Base-by-base conservation (phyloP, 2,797 vertebrate species). In the Fundulus diaphanus region DNA sequence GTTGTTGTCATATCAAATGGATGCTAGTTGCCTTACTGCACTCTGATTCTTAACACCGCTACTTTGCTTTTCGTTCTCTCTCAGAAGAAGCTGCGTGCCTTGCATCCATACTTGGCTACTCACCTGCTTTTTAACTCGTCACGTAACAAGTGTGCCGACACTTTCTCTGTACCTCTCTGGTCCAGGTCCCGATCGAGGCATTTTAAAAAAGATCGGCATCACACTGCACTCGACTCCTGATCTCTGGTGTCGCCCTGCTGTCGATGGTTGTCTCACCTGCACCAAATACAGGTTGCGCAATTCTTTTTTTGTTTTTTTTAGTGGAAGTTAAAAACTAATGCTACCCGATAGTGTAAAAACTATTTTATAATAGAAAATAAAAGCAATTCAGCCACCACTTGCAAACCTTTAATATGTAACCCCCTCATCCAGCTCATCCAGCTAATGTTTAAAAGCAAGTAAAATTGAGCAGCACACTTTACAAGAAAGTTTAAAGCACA, bases 1-100 rank as follows among this genome's bases (percentile, higher is more conserved):
- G 67, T 78, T 86, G 83, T 85, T 82, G 70, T 89, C 37, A 22
- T 79, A 77, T 54, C 75, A 83, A 86, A 74, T 63, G 76, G 73
- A 75, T 72, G 48, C 66, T 79, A 29, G 83, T 74, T 56, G 74
- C 72, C 70, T 90, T 76, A 76, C 86, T 89, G 81, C 85, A 56
- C 82, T 88, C 78, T 82, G 82, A 78, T 74, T 67, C 77, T 72
- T 85, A 77, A 85, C 77, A 73, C 77, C 80, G 70, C 72, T 54
- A 74, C 77, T 73, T 72, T 70, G 35, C 40, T 46, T 48, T 79
- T 72, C 77, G 27, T 71, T 29, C 70, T 73, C 52, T 82, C 69
- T 68, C 65, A n/a, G 49, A 77, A 59, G 49, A 29, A 82, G 44
- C 81, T 78, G 81, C 68, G 69, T 90, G 86, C 79, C 78, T 82